Evolutionary conservation across 1,140 invertebrate genomes (phyloP), one percentile per base, ranked within the genome.

Genomic region (Myzus persicae): DNA sequence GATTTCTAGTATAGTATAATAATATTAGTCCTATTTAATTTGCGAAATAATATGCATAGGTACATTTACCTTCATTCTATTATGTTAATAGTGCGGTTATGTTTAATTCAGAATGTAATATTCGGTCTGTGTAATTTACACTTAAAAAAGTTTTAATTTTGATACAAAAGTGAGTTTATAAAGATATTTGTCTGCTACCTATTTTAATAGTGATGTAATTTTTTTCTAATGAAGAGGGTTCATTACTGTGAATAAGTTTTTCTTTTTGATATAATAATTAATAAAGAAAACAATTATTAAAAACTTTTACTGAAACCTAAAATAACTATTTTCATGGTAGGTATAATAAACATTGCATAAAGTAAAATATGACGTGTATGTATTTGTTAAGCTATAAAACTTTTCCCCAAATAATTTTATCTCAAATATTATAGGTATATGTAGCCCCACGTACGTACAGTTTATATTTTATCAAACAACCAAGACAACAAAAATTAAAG

Each of bases 261-360:
- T 76, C 59, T 76, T 76, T 76, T 76, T 76, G 59, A 76, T 76
- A 76, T 76, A 76, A 76, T 76, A 76, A 76, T 76, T 76, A 76
- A 76, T 36, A 76, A 76, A 76, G 14, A n/a, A 76, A 76, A 76
- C 59, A 76, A 76, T n/a, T n/a, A 76, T 14, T n/a, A n/a, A 76
- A 76, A 76, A 76, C 59, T 76, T 76, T 76, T n/a, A 76, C 31
- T 14, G 59, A n/a, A 18, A n/a, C 18, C 9, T 67, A n/a, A 67
- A 67, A 67, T n/a, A n/a, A 76, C 14, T 76, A n/a, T 76, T n/a
- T 18, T n/a, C 59, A 18, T 67, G 2, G 59, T n/a, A 3, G 31
- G 11, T 67, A 31, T 31, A 67, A 67, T 54, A 4, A 76, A 76
- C 31, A 76, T 6, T n/a, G 59, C 31, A 76, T n/a, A n/a, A 67